phyloP scores from a whole-genome alignment of 2,113 vertebrate species.

The Cyanoramphus novaezelandiae region DNA sequence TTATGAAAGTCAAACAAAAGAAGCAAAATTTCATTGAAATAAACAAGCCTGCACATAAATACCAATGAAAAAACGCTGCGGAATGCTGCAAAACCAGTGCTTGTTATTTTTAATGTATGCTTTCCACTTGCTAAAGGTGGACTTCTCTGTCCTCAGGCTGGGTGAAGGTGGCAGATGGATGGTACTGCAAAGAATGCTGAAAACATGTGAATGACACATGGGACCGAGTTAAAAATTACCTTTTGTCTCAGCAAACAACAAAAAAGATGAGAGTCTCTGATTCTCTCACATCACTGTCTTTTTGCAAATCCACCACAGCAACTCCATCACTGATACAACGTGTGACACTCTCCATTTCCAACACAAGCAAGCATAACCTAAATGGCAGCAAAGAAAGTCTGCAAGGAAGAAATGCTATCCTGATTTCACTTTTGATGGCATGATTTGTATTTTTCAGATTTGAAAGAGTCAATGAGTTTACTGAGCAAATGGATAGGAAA shows the following conservation, averaged over 20 bases:
- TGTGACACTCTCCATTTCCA: not conserved
- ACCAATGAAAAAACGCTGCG: not conserved
- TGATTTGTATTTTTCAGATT: conserved; percentile 2
- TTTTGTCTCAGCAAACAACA: conserved; percentile 29
- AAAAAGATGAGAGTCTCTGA: conserved; percentile 16
- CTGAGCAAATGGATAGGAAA: not conserved
- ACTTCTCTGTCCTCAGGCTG: not conserved
- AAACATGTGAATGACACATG: not conserved
- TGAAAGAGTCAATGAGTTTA: not conserved
- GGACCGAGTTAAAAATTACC: conserved; percentile 19
- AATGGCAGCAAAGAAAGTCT: not conserved
- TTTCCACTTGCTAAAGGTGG: not conserved
- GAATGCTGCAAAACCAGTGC: not conserved
- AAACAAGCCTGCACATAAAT: not conserved
- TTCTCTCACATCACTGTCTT: not conserved
- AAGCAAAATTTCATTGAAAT: not conserved
- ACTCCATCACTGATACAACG: not conserved
- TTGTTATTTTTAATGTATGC: conserved; percentile 52
- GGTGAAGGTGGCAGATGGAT: conserved; percentile 1
- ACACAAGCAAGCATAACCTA: not conserved
- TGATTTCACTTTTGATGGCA: not conserved
- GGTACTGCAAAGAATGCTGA: not conserved
- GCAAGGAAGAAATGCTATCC: not conserved
- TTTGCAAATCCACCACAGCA: not conserved
- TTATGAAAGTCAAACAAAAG: not conserved